Conservation (phyloP, 2,797 vertebrate species). For the Botia kubotai region DNA sequence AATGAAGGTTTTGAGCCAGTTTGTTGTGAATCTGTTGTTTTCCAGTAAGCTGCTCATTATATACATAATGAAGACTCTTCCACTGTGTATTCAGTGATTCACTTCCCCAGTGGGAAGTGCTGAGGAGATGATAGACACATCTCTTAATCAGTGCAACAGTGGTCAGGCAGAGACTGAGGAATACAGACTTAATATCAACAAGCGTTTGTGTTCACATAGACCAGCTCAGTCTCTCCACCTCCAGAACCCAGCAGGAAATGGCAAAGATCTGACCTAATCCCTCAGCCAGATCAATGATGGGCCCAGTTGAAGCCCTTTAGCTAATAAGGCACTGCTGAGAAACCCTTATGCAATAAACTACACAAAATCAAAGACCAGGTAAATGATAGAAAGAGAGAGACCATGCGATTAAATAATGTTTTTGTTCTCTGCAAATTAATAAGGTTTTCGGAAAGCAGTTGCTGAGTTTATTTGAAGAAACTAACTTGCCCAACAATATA, state of each 20-base stretch:
- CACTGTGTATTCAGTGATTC: conserved; percentile 1
- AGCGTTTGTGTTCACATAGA: conserved; percentile 67
- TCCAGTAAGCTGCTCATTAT: conserved; percentile 7
- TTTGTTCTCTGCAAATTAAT: too few species aligned
- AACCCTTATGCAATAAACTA: conserved; percentile 53
- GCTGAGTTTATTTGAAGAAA: neutral
- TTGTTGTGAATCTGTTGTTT: neutral
- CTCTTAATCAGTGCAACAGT: conserved; percentile 56
- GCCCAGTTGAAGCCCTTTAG: conserved; percentile 60
- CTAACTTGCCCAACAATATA: too few species aligned
- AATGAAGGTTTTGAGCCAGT: neutral
- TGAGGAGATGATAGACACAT: conserved; percentile 43
- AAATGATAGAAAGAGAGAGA: neutral
- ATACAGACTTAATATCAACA: conserved; percentile 75
- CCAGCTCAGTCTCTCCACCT: conserved; percentile 64
- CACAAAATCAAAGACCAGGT: conserved; percentile 33
- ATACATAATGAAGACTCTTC: conserved; percentile 24
- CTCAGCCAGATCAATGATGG: conserved; percentile 52
- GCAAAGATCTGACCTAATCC: conserved; percentile 70
- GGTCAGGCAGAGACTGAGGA: conserved; percentile 62
- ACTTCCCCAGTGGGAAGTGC: conserved; percentile 14
- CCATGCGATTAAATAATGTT: too few species aligned
- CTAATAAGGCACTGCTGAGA: conserved; percentile 69
- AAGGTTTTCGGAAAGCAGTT: neutral
- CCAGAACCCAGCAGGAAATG: conserved; percentile 55